Evolutionary conservation across 2,113 vertebrate species (phyloP).

Genomic region (Podiceps cristatus): DNA sequence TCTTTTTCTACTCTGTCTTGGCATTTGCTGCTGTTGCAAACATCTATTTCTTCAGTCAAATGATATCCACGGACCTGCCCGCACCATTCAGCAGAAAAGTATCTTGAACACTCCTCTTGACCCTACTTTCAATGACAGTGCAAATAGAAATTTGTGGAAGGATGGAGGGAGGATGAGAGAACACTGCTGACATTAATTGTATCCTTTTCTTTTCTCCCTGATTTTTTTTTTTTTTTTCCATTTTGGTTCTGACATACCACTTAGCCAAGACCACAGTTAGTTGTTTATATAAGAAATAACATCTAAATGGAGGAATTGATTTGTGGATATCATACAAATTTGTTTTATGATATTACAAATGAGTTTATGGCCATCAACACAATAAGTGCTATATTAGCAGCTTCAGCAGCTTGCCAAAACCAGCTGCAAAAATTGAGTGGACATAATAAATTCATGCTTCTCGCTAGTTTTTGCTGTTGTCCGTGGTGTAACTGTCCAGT

Average conservation of each 20-base stretch:
- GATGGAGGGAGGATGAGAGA: background rate
- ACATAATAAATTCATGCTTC: slow-evolving; percentile 29
- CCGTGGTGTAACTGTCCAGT: background rate
- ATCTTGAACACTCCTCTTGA: background rate
- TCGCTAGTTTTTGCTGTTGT: slow-evolving; percentile 6
- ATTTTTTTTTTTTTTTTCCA: background rate
- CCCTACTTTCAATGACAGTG: background rate
- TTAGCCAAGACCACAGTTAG: slow-evolving; percentile 7
- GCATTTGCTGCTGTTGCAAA: background rate
- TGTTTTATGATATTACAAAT: slow-evolving; percentile 41
- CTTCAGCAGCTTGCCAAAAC: slow-evolving; percentile 43
- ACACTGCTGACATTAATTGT: background rate
- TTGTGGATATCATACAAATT: slow-evolving; percentile 37
- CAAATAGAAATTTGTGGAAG: background rate
- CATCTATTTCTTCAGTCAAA: background rate
- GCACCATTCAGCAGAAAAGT: background rate
- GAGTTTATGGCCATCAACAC: slow-evolving; percentile 40
- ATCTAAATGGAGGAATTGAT: slow-evolving; percentile 48
- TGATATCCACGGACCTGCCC: background rate
- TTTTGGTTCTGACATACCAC: background rate
- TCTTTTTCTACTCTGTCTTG: background rate
- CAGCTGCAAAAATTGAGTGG: slow-evolving; percentile 25
- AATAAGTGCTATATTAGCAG: slow-evolving; percentile 50
- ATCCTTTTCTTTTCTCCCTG: background rate
- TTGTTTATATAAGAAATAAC: slow-evolving; percentile 40